A percentile compares a stretch with the other conserved stretches of the same genome.
Conservation (phyloP, 2,113 vertebrate species). For the Aramus guarauna region DNA sequence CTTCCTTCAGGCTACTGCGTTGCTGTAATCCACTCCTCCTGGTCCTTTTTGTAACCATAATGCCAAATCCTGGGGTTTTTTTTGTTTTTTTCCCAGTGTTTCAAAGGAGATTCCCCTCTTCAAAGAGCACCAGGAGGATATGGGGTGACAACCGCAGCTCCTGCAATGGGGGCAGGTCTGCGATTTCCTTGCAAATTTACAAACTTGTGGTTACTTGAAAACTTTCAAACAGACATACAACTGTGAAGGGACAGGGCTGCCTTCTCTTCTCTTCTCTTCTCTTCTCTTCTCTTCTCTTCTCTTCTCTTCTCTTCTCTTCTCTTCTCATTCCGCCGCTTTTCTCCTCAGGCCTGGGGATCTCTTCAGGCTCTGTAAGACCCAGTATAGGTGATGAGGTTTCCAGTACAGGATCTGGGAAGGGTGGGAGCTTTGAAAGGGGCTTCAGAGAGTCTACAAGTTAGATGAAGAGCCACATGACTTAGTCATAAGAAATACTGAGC, state of each 20-base stretch:
- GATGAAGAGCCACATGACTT: rapidly evolving
- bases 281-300: not conserved
- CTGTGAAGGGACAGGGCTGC: not conserved
- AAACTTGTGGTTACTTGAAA: not conserved
- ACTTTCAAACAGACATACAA: not conserved
- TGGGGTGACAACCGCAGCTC: not conserved
- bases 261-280: not conserved
- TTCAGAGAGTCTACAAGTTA: not conserved
- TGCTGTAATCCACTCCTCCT: not conserved
- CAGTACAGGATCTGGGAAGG: not conserved
- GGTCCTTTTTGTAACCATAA: not conserved
- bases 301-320: rapidly evolving
- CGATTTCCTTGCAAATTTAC: not conserved
- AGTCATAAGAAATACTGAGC: not conserved
- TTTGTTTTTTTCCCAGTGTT: not conserved
- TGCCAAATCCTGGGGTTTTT: not conserved
- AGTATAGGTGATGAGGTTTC: not conserved
- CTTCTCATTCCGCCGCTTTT: not conserved
- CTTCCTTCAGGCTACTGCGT: rapidly evolving
- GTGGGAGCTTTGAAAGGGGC: not conserved
- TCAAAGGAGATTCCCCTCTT: not conserved
- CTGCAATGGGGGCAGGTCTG: not conserved
- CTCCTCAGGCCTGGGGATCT: not conserved
- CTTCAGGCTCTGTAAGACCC: not conserved
- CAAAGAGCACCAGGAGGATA: not conserved